Percentiles rank a stretch among this genome's conserved stretches.
phyloP scores from a whole-genome alignment of 2,888 invertebrate genomes.

The Chrysodeixis includens region DNA sequence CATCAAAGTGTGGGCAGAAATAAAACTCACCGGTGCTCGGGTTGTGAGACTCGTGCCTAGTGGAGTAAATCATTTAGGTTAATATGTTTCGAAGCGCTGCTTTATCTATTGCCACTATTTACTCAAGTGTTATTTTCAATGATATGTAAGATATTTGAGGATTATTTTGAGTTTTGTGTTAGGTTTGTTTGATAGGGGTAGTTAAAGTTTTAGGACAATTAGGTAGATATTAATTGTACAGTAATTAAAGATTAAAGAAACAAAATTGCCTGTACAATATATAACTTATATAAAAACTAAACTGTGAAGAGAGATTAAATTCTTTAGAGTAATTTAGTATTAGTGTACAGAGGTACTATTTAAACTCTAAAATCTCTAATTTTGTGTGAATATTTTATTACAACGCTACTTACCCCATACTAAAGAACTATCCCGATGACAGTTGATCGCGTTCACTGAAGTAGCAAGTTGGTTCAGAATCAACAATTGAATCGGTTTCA shows the following conservation, averaged over 20 bases:
- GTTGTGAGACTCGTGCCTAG: constrained; percentile 67
- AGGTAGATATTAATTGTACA: no score
- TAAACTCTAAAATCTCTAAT: no score
- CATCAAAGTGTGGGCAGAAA: constrained; percentile 83
- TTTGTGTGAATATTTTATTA: no score
- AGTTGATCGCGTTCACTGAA: background rate
- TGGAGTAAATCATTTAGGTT: constrained; percentile 75
- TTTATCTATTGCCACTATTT: constrained; percentile 34
- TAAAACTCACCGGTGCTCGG: constrained; percentile 72
- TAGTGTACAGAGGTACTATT: no score
- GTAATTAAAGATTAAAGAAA: no score
- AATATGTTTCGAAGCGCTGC: constrained; percentile 65
- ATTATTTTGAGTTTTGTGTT: background rate
- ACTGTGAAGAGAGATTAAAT: no score
- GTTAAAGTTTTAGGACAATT: background rate
- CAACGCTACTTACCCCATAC: background rate
- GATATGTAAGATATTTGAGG: constrained; percentile 8
- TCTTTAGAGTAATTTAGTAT: no score
- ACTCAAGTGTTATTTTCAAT: constrained; percentile 36
- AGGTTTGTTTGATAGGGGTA: background rate
- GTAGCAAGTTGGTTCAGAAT: background rate
- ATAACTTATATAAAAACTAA: no score
- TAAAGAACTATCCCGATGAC: background rate
- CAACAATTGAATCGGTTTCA: background rate
- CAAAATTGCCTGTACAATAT: no score